Evolutionary conservation across 2,888 invertebrate species (phyloP), one percentile per base, ranked within the genome.

Genomic region (Stictocephala bisonia): DNA sequence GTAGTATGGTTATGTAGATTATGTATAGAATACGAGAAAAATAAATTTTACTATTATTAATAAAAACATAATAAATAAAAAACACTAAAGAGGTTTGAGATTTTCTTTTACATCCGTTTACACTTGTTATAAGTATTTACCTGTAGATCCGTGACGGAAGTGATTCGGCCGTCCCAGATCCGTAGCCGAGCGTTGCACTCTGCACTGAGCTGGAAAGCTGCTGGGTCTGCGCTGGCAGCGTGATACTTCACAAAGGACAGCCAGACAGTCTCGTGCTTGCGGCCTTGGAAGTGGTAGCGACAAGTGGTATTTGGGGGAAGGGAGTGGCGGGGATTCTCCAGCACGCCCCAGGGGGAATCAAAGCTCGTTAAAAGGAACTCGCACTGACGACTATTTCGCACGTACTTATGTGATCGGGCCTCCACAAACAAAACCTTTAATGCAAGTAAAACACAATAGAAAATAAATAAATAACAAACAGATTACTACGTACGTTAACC

Each of bases 221-320:
- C 87, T 1, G 89, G 87, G 77, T 90, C 90, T 0, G 88, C 86
- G 53, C 88, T 88, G 41, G 90, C 90, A 1, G 92, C 91, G 84
- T 93, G 92, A 82, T 93, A 93, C 84, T 93, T 93, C 80, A 93
- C 89, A 82, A 94, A 93, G 26, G 93, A 92, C 78, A 93, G 88
- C 94, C 93, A 93, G 26, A 93, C 92, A 74, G 92, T 90, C 84
- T 93, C 93, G 81, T 90, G 90, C 4, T 89, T 86, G 68, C 90
- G 89, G 27, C 92, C 93, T 85, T 88, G 87, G 82, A 93, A 93
- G 82, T 91, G 90, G 83, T 93, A 93, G 75, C 91, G 90, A 82
- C 94, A 94, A 4, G 93, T 93, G 0, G 93, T 93, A 84, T 93
- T 93, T 1, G 93, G 92, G 0, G 93, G 93, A 72, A 93, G 84